Conservation (phyloP, 2,113 vertebrate genomes). For the Vidua macroura region DNA sequence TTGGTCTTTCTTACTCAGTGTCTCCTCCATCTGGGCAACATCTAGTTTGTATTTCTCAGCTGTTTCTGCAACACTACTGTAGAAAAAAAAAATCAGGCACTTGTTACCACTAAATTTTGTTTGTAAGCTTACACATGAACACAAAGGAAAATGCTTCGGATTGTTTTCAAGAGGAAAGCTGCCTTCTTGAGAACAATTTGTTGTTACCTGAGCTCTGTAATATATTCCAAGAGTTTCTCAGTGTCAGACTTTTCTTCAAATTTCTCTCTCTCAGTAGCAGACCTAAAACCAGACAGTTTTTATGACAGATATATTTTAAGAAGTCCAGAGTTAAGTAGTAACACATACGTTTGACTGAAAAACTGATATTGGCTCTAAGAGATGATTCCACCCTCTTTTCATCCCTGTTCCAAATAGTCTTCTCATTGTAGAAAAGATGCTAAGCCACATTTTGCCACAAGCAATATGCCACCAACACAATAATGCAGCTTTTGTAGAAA, state of each 20-base stretch:
- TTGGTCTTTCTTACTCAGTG: slow-evolving; percentile 75
- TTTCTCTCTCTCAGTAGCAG: slow-evolving; percentile 66
- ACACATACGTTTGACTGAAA: background rate
- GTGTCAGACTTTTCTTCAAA: slow-evolving; percentile 73
- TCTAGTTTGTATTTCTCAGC: slow-evolving; percentile 73
- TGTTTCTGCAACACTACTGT: slow-evolving; percentile 75
- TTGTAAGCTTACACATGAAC: background rate
- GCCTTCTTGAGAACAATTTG: background rate
- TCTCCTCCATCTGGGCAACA: slow-evolving; percentile 64
- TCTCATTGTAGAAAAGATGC: background rate
- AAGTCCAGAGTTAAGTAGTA: background rate
- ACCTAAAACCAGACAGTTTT: slow-evolving; percentile 27
- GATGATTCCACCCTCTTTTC: background rate
- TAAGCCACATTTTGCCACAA: background rate
- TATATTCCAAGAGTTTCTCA: slow-evolving; percentile 73
- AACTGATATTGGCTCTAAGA: background rate
- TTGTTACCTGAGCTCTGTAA: slow-evolving; percentile 82
- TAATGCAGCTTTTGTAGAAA: background rate
- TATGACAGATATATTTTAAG: background rate
- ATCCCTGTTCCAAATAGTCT: background rate
- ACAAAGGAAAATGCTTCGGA: background rate
- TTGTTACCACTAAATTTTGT: background rate
- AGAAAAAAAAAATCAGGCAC: slow-evolving; percentile 16
- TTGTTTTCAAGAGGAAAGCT: background rate
- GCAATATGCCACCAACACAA: background rate